Evolutionary conservation across 2,888 invertebrate genomes (phyloP).

Genomic region (Lycocerus yunnanus): DNA sequence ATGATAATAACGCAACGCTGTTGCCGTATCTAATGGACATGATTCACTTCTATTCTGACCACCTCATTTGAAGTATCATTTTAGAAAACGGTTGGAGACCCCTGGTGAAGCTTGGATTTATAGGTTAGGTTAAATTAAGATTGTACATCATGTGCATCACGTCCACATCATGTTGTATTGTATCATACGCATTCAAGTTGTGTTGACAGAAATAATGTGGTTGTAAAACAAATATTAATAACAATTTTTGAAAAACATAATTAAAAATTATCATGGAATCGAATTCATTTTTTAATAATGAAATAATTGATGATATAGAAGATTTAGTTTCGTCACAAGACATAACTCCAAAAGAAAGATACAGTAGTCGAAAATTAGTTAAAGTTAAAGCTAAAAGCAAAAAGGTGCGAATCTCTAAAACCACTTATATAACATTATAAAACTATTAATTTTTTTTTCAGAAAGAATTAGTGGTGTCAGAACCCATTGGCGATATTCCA

Average conservation of each 20-base stretch:
- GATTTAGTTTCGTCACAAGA: slow-evolving; percentile 82
- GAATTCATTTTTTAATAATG: slow-evolving; percentile 57
- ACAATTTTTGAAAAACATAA: not conserved
- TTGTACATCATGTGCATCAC: too few species aligned
- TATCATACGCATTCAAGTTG: too few species aligned
- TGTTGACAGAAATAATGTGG: too few species aligned
- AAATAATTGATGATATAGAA: slow-evolving; percentile 82
- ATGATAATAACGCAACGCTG: too few species aligned
- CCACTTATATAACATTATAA: slow-evolving; percentile 35
- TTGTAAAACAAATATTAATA: too few species aligned
- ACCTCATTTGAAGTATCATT: too few species aligned
- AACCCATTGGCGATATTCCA: slow-evolving; percentile 53
- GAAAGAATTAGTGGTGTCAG: slow-evolving; percentile 29
- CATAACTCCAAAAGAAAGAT: slow-evolving; percentile 78
- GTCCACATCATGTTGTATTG: too few species aligned
- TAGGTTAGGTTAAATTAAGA: too few species aligned
- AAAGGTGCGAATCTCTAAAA: slow-evolving; percentile 18
- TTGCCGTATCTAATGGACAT: too few species aligned
- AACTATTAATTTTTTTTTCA: not conserved
- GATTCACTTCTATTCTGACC: too few species aligned
- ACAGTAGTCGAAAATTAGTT: slow-evolving; percentile 71
- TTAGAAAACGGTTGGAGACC: too few species aligned
- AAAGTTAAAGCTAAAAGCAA: slow-evolving; percentile 66
- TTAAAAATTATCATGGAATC: slow-evolving; percentile 1
- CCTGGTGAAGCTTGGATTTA: too few species aligned